Base-by-base conservation (phyloP, 2,888 invertebrate genomes). In the Mesochorus sp. region DNA sequence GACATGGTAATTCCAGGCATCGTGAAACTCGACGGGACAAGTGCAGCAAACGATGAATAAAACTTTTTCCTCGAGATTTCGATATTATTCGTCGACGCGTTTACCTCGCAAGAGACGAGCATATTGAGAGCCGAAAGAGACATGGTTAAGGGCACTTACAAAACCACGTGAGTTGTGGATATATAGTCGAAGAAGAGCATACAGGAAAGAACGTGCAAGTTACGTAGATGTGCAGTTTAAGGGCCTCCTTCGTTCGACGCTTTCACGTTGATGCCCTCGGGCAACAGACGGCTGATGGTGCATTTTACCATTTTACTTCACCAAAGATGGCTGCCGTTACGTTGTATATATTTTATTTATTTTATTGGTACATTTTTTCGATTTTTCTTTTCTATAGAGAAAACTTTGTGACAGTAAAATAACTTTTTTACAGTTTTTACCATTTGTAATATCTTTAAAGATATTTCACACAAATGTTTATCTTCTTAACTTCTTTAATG, bases 1-100 rank as follows among this genome's bases (percentile, higher is more conserved):
- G 57, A 39, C 53, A 34, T 47, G 34, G 55, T 37, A 51, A 66
- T 73, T 47, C 24, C 10, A 24, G 68, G 14, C 14, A 31, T 59
- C 21, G 53, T 14, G 39, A 64, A 49, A 42, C 28, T 31, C 12
- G 10, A 12, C 21, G 28, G 19, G 8, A 37, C 28, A 42, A 51
- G 51, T 17, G 57, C n/a, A n/a, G 12, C 31, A 24, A 10, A 12
- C 42, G 44, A 74, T 24, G 26, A 34, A 55, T 37, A 26, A 76
- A 76, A 76, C 68, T 55, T 76, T 68, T 55, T 55, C 31, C 61
- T 62, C 55, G 61, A 55, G 28, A 70, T 76, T 70, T 55, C 62
- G 62, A 76, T 70, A 62, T 62, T 53, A 68, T 61, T 55, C 51
- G 37, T 10, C 24, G 34, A 57, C 47, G 55, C 47, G 57, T 37